Evolutionary conservation across 2,113 vertebrate genomes (phyloP).

Genomic region (Murina feae): DNA sequence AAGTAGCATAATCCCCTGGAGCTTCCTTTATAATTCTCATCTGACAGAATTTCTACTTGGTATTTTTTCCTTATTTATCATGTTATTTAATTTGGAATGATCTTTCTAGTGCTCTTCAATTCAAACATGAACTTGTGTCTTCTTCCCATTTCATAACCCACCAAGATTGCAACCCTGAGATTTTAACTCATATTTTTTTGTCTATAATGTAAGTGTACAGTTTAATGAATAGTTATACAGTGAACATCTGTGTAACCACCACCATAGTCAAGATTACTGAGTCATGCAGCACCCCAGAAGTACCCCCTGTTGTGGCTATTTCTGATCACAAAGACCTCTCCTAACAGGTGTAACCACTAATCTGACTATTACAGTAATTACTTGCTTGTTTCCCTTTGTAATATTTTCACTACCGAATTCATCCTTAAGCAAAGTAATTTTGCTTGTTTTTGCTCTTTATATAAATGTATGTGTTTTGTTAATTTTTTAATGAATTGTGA

Average conservation of each 20-base stretch:
- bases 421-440: slow-evolving; percentile 5
- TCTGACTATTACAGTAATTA: background rate
- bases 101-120: background rate
- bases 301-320: background rate
- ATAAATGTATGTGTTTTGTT: background rate
- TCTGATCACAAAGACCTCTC: background rate
- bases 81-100: slow-evolving; percentile 4
- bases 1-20: background rate
- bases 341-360: background rate
- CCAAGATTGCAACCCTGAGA: background rate
- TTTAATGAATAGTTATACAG: background rate
- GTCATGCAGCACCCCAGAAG: background rate
- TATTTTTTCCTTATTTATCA: background rate
- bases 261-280: background rate
- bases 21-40: background rate
- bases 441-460: slow-evolving; percentile 10
- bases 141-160: background rate
- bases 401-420: background rate
- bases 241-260: background rate
- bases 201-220: background rate
- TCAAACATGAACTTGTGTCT: background rate
- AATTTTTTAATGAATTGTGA: slow-evolving; percentile 30
- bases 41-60: background rate
- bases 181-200: slow-evolving; percentile 25
- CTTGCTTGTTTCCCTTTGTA: background rate